phyloP scores from a whole-genome alignment of 2,113 vertebrate species.

The Junco hyemalis region DNA sequence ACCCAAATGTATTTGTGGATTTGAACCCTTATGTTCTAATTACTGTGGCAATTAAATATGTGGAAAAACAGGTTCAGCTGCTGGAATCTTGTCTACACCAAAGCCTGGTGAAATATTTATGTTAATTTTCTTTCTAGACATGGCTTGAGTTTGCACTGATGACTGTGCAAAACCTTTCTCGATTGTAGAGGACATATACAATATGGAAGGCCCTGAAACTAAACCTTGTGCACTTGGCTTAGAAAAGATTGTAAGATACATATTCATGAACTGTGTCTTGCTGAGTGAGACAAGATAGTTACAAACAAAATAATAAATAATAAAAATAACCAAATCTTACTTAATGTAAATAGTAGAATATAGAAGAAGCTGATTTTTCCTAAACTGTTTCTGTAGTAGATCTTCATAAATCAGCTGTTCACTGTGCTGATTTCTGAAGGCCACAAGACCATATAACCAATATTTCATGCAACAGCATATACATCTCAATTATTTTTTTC shows the following conservation, averaged over 20 bases:
- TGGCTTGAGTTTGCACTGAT: conserved; percentile 38
- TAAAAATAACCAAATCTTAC: not conserved
- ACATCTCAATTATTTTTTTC: not conserved
- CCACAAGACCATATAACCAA: not conserved
- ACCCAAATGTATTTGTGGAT: conserved; percentile 49
- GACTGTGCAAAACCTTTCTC: conserved; percentile 26
- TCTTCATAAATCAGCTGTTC: not conserved
- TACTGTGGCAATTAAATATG: conserved; percentile 59
- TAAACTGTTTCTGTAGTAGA: not conserved
- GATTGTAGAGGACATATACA: not conserved
- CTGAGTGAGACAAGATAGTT: not conserved
- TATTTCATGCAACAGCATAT: not conserved
- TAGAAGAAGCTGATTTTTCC: not conserved
- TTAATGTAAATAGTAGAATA: not conserved
- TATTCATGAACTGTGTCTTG: not conserved
- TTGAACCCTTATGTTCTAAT: conserved; percentile 62
- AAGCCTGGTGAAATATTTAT: conserved; percentile 43
- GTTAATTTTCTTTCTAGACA: conserved; percentile 64
- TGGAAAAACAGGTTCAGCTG: conserved; percentile 49
- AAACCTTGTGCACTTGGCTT: not conserved
- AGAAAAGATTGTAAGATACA: not conserved
- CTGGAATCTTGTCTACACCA: conserved; percentile 6
- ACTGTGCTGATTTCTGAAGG: not conserved
- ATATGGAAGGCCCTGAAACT: not conserved
- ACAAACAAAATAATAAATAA: not conserved